Percentiles rank a stretch among this genome's conserved stretches.
phyloP scores from a whole-genome alignment of 2,113 vertebrate genomes.

The Pterocles gutturalis region DNA sequence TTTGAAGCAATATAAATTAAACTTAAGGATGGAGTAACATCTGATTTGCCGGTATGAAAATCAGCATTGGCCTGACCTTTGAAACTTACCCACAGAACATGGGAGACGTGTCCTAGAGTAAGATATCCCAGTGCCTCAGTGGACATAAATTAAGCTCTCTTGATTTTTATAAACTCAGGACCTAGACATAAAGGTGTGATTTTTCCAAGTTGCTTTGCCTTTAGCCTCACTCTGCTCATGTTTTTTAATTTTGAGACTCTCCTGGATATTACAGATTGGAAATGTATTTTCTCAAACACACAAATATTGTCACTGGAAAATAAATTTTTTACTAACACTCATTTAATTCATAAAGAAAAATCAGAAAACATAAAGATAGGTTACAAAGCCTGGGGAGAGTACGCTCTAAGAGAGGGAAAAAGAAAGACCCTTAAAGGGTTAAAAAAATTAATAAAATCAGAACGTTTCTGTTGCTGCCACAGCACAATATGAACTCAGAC shows the following conservation, averaged over 20 bases:
- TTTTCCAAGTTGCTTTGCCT: neutral
- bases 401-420: neutral
- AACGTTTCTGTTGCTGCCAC: neutral
- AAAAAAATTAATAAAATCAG: neutral
- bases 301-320: neutral
- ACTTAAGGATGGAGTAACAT: neutral
- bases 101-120: fast-evolving
- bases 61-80: neutral
- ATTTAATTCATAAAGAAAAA: neutral
- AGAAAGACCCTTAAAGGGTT: neutral
- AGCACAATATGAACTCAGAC: fast-evolving
- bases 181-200: neutral
- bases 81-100: neutral
- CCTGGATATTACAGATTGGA: neutral
- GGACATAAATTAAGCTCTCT: neutral
- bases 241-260: neutral
- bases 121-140: neutral
- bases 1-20: neutral
- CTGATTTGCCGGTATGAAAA: neutral
- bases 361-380: neutral
- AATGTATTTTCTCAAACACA: neutral
- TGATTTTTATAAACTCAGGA: neutral
- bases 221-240: neutral
- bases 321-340: neutral
- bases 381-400: neutral